Conservation (phyloP, 2,797 vertebrate species). For the Liparis tanakae region DNA sequence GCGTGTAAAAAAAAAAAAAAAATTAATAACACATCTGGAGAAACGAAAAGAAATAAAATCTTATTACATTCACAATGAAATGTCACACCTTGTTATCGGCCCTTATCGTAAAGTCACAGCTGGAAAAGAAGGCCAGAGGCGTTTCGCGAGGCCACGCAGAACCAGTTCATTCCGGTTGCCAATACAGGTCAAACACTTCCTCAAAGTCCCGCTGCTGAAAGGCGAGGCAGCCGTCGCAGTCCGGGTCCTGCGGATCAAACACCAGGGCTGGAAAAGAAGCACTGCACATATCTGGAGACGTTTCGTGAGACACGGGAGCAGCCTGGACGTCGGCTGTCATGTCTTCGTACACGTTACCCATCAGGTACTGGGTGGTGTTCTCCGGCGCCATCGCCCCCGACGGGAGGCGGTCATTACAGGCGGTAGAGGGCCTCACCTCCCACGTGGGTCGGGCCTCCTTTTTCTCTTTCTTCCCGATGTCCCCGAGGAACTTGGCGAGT, state of each 20-base stretch:
- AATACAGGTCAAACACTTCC: constrained; percentile 42
- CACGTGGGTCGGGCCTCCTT: rapidly evolving
- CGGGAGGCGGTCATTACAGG: neutral
- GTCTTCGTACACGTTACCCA: constrained; percentile 77
- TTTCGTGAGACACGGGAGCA: rapidly evolving
- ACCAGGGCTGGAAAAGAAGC: constrained; percentile 31
- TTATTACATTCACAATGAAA: constrained; percentile 17
- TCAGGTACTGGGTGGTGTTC: constrained; percentile 86
- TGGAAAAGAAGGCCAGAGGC: neutral
- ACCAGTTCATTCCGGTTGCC: constrained; percentile 42
- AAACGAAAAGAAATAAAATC: neutral
- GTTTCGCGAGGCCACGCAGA: constrained; percentile 31
- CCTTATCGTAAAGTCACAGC: constrained; percentile 23
- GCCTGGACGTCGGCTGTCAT: neutral
- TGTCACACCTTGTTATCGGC: constrained; percentile 67
- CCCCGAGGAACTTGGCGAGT: neutral
- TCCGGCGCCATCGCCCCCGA: constrained; percentile 77
- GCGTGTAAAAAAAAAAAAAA: constrained; percentile 22
- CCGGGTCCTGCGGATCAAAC: constrained; percentile 26
- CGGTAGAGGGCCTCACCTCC: neutral
- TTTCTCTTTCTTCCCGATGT: rapidly evolving
- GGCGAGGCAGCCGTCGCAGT: constrained; percentile 64
- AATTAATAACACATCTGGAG: neutral
- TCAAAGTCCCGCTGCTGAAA: constrained; percentile 82
- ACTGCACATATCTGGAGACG: neutral